A percentile compares a stretch with the other conserved stretches of the same genome.
Conservation (phyloP, 2,797 vertebrate genomes). For the Trachurus trachurus region DNA sequence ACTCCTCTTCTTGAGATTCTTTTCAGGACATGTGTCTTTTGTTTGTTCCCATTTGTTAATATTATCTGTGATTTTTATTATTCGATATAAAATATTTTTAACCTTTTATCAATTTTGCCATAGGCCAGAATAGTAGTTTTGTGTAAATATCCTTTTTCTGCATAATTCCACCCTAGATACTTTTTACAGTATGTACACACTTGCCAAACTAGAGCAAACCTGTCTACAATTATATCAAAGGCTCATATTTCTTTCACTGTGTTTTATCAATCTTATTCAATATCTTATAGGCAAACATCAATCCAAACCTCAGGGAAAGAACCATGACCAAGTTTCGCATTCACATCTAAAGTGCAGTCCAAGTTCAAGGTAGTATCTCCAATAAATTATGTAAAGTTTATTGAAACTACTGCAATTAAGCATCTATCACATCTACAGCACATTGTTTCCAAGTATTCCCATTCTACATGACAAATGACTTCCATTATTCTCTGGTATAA, state of each 20-base stretch:
- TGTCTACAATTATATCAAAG: not conserved
- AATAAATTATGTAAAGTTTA: not conserved
- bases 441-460: not conserved
- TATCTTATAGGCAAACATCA: slow-evolving; percentile 82
- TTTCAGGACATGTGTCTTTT: not conserved
- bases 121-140: not conserved
- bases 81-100: not conserved
- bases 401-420: not conserved
- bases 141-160: not conserved
- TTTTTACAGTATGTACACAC: not conserved
- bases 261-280: slow-evolving; percentile 39
- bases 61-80: not conserved
- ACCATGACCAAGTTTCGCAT: slow-evolving; percentile 83
- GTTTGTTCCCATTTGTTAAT: slow-evolving; percentile 24
- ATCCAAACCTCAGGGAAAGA: slow-evolving; percentile 86
- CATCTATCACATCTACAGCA: not conserved
- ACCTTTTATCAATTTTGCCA: not conserved
- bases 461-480: not conserved
- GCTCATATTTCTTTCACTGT: slow-evolving; percentile 9
- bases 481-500: not conserved
- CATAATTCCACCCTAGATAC: not conserved
- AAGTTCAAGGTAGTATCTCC: slow-evolving; percentile 88
- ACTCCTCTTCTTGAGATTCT: not conserved
- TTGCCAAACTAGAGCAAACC: not conserved
- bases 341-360: slow-evolving; percentile 87